Conservation (phyloP, 2,797 vertebrate species). For the Peromyscus attwateri region DNA sequence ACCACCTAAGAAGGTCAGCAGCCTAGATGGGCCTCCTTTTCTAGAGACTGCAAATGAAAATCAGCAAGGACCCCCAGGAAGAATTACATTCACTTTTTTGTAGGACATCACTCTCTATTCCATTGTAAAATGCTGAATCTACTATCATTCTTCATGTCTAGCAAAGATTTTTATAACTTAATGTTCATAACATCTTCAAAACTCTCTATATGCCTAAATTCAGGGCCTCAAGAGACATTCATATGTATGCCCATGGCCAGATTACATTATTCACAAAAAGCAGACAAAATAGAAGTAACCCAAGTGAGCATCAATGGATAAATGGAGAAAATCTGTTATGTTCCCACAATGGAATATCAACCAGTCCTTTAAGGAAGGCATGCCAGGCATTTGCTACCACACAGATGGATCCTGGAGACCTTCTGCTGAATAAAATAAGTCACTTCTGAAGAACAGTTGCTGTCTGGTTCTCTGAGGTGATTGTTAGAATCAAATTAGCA, state of each 20-base stretch:
- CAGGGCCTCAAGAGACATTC: not conserved
- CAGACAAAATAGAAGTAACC: not conserved
- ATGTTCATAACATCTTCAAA: not conserved
- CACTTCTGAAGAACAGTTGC: not conserved
- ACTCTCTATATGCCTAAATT: not conserved
- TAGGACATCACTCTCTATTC: not conserved
- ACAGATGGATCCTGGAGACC: not conserved
- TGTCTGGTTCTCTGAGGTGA: not conserved
- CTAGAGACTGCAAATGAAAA: not conserved
- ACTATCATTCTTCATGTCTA: not conserved
- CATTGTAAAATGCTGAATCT: not conserved
- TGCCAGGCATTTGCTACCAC: not conserved
- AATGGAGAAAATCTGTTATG: not conserved
- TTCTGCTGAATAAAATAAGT: not conserved
- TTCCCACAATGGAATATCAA: not conserved
- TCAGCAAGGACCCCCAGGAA: not conserved
- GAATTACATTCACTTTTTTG: not conserved
- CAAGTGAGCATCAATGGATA: not conserved
- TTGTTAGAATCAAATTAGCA: not conserved
- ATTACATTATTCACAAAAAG: not conserved
- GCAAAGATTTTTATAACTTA: constrained; percentile 13
- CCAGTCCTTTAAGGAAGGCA: not conserved
- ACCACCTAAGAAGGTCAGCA: not conserved
- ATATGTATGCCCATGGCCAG: not conserved
- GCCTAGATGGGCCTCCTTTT: not conserved